Evolutionary conservation across 64 coral and sea anemone species (phyloP), one percentile per base, ranked within the genome.

Genomic region (Trachythela sp.): DNA sequence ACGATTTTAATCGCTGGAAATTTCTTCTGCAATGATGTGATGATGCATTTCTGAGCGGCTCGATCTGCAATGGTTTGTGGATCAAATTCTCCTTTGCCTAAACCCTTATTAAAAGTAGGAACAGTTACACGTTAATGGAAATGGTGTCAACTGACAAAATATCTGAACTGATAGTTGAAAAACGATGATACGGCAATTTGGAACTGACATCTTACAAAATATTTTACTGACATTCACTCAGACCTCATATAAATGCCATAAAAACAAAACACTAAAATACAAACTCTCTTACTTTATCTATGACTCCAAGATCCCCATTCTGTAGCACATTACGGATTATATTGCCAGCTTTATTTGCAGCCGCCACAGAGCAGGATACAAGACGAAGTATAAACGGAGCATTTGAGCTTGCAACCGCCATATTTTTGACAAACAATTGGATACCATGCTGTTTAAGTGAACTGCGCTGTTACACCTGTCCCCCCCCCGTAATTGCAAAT

Each of bases 61-160:
- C 96, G 58, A 43, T 99, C 96, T 75, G 96, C 96, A 84, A 95
- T 94, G 86, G 96, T 99, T 71, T 99, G 96, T 3, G 96, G 96
- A 86, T 99, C 96, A 92, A 86, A 95, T 68, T 92, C 67, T 8
- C 94, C 94, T 54, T 54, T 52, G 9, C 85, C 91, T 13, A 70
- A 91, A 92, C 85, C 80, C 94, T 95, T 35, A 6, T 68, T 68
- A 22, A 68, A 68, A 43, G 31, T 54, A 24, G 39, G 18, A 64
- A 27, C 8, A 5, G 13, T 42, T n/a, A n/a, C n/a, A n/a, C n/a
- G n/a, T n/a, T n/a, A n/a, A n/a, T n/a, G n/a, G n/a, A n/a, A n/a
- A n/a, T n/a, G n/a, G n/a, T n/a, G n/a, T n/a, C n/a, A n/a, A n/a
- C n/a, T n/a, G n/a, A n/a, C n/a, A n/a, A n/a, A n/a, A n/a, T n/a